Percentiles rank a stretch among this genome's conserved stretches.
Conservation (phyloP, 2,888 invertebrate species). For the Leptodirus hochenwartii region DNA sequence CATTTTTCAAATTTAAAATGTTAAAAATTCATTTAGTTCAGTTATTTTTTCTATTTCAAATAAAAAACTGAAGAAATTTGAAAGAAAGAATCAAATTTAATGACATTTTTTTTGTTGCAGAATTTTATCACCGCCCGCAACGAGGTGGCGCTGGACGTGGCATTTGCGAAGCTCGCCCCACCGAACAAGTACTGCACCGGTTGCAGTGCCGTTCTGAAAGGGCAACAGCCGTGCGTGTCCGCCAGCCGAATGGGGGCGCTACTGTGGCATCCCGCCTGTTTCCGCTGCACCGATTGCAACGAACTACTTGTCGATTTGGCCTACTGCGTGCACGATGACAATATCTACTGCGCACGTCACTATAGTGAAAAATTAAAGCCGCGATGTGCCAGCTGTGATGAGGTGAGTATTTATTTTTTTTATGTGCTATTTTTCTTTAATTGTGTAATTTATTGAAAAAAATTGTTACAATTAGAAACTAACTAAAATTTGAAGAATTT, state of each 20-base stretch:
- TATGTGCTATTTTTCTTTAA: slow-evolving; percentile 5
- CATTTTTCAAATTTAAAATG: slow-evolving; percentile 1
- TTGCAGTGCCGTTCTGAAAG: slow-evolving; percentile 62
- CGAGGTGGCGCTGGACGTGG: slow-evolving; percentile 91
- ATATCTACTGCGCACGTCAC: slow-evolving; percentile 84
- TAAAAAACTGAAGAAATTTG: not conserved
- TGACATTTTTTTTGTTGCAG: slow-evolving; percentile 23
- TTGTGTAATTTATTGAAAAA: slow-evolving; percentile 5
- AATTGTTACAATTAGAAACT: slow-evolving; percentile 12
- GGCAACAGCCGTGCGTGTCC: slow-evolving; percentile 61
- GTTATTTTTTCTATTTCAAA: too few relatives aligned
- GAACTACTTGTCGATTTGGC: slow-evolving; percentile 91
- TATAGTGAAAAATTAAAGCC: slow-evolving; percentile 94
- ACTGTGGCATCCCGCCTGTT: slow-evolving; percentile 87
- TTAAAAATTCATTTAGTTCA: not conserved
- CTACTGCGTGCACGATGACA: slow-evolving; percentile 81
- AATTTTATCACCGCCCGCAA: slow-evolving; percentile 90
- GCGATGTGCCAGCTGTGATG: slow-evolving; percentile 91
- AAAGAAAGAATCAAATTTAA: not conserved
- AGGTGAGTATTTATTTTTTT: slow-evolving; percentile 51
- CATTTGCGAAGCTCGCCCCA: slow-evolving; percentile 28
- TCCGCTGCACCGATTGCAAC: slow-evolving; percentile 72
- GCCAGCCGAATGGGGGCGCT: slow-evolving; percentile 21
- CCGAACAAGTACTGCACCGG: slow-evolving; percentile 46
- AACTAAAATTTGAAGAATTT: slow-evolving; percentile 9